Evolutionary conservation across 1,140 invertebrate genomes (phyloP).

Genomic region (Tetragnatha versicolor): DNA sequence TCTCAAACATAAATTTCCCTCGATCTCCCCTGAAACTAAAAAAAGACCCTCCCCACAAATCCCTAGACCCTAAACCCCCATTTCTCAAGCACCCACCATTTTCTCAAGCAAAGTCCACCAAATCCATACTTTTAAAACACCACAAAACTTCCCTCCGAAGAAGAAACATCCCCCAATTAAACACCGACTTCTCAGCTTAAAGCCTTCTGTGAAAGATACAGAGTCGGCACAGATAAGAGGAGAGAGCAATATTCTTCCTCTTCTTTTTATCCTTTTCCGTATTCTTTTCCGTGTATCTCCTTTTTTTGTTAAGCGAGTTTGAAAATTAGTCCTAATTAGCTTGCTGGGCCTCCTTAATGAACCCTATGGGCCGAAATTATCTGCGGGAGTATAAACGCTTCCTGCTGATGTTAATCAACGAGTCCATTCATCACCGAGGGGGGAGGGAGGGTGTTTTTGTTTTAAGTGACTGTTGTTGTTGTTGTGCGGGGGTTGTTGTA

Average conservation of each 20-base stretch:
- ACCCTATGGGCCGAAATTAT: slow-evolving; percentile 44
- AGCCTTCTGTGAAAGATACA: background rate
- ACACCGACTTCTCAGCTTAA: slow-evolving; percentile 7
- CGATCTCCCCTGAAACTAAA: too few relatives aligned
- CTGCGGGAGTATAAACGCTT: slow-evolving; percentile 14
- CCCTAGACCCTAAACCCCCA: too few relatives aligned
- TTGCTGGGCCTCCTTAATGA: slow-evolving; percentile 43
- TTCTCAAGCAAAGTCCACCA: background rate
- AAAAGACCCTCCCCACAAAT: too few relatives aligned
- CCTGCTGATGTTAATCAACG: slow-evolving; percentile 45
- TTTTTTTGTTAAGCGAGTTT: slow-evolving; percentile 26
- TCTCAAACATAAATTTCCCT: too few relatives aligned
- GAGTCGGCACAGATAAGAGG: background rate
- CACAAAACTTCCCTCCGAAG: background rate
- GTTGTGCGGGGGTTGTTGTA: too few relatives aligned
- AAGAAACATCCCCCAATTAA: slow-evolving; percentile 34
- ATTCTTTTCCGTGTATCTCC: background rate
- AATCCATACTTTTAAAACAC: background rate
- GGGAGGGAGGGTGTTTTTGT: background rate
- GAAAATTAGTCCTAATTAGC: slow-evolving; percentile 53
- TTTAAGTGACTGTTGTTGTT: too few relatives aligned
- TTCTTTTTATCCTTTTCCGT: background rate
- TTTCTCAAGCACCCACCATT: too few relatives aligned
- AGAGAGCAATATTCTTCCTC: slow-evolving; percentile 1
- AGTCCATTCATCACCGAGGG: slow-evolving; percentile 28